Conservation (phyloP, 2,797 vertebrate genomes). For the Selene dorsalis region DNA sequence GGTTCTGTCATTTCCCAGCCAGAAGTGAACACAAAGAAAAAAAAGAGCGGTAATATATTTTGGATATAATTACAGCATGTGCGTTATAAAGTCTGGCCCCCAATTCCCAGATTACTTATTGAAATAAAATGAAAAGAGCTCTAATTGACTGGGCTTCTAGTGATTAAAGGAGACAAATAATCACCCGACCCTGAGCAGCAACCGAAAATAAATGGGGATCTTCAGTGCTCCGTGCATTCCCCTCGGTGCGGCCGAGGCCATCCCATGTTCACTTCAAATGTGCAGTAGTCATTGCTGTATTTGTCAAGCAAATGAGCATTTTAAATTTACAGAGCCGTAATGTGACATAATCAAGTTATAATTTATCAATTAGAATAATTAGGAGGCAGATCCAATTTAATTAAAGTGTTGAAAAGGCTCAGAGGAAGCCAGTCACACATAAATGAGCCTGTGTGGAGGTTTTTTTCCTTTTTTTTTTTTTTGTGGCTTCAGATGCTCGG, state of each 20-base stretch:
- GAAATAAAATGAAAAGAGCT: conserved; percentile 90
- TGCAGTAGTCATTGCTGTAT: conserved; percentile 57
- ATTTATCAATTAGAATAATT: conserved; percentile 88
- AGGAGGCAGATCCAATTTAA: conserved; percentile 85
- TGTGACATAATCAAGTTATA: conserved; percentile 86
- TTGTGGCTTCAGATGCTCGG: conserved; percentile 65
- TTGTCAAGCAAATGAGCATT: conserved; percentile 79
- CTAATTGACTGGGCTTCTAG: conserved; percentile 90
- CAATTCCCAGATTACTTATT: conserved; percentile 87
- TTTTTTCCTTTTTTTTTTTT: neutral
- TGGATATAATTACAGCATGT: conserved; percentile 76
- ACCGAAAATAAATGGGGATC: conserved; percentile 69
- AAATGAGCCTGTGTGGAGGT: conserved; percentile 62
- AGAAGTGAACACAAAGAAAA: conserved; percentile 48
- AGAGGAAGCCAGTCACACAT: conserved; percentile 71
- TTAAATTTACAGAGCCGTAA: conserved; percentile 80
- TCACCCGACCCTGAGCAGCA: conserved; percentile 80
- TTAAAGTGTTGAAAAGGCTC: conserved; percentile 81
- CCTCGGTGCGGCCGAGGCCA: conserved; percentile 57
- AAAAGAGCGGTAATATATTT: conserved; percentile 60
- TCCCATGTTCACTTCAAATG: conserved; percentile 69
- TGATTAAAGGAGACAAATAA: conserved; percentile 91
- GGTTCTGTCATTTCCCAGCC: conserved; percentile 48
- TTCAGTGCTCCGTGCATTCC: conserved; percentile 51
- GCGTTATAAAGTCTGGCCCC: conserved; percentile 76